Conservation (phyloP, 2,888 invertebrate genomes). For the Aporophyla nigra region DNA sequence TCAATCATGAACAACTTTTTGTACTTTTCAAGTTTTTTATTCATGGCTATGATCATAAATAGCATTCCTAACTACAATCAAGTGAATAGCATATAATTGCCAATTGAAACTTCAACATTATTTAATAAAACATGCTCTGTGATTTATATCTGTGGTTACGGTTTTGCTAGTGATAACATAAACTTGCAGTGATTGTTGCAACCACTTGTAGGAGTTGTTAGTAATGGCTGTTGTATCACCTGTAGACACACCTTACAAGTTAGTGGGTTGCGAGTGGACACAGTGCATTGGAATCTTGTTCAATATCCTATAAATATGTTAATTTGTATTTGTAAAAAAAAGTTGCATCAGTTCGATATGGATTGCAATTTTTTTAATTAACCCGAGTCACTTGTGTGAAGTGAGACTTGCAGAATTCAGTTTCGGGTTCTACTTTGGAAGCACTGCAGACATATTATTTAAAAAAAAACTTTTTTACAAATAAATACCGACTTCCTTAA, state of each 20-base stretch:
- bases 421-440: not conserved
- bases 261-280: constrained; percentile 3
- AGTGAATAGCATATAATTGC: not conserved
- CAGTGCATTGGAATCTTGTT: not conserved
- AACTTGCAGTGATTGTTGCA: not conserved
- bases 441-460: not conserved
- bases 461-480: too few relatives aligned
- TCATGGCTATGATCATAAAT: not conserved
- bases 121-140: not conserved
- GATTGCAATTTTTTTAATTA: not conserved
- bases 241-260: not conserved
- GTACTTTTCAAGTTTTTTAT: not conserved
- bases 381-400: not conserved
- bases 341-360: not conserved
- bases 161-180: not conserved
- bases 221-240: not conserved
- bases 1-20: not conserved
- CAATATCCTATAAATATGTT: not conserved
- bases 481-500: too few relatives aligned
- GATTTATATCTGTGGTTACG: not conserved
- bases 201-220: not conserved
- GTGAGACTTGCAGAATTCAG: not conserved
- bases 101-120: not conserved
- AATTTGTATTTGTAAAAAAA: not conserved
- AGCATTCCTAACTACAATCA: not conserved